A percentile compares a stretch with the other conserved stretches of the same genome.
phyloP scores from a whole-genome alignment of 2,797 vertebrate genomes.

The Tenualosa thibaudeaui region DNA sequence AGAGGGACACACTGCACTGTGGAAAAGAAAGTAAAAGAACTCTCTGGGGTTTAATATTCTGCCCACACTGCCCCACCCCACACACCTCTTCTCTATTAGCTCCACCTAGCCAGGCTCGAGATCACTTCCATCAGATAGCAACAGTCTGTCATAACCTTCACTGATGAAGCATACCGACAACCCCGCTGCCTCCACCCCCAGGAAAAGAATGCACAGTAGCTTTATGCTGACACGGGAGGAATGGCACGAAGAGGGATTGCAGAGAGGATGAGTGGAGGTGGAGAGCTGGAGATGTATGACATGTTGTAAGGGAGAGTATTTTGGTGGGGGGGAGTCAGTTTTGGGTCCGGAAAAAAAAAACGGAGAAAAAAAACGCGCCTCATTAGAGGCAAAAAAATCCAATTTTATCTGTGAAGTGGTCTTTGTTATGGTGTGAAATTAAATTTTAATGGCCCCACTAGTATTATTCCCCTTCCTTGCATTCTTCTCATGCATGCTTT shows the following conservation, averaged over 20 bases:
- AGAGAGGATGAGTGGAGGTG: background rate
- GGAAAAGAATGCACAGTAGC: background rate
- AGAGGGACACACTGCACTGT: background rate
- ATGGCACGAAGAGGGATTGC: conserved; percentile 6
- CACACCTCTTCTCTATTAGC: background rate
- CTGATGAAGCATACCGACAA: conserved; percentile 52
- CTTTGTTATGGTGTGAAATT: conserved; percentile 62
- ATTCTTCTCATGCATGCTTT: conserved; percentile 40
- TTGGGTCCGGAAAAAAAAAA: conserved; percentile 47
- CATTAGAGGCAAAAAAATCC: conserved; percentile 65
- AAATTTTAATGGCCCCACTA: conserved; percentile 54
- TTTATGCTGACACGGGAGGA: background rate
- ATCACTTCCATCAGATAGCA: background rate
- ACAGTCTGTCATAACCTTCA: conserved; percentile 58
- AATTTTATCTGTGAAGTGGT: conserved; percentile 61
- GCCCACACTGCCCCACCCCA: background rate
- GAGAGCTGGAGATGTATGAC: background rate
- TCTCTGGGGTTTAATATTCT: conserved; percentile 49
- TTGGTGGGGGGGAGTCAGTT: conserved; percentile 40
- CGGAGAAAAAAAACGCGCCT: conserved; percentile 37
- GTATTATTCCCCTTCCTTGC: background rate
- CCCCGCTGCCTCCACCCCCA: background rate
- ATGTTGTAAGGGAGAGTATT: background rate
- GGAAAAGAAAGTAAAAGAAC: conserved; percentile 36
- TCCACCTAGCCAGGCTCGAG: background rate